A percentile compares a stretch with the other conserved stretches of the same genome.
Conservation (phyloP, 2,888 invertebrate genomes). For the Ophion costatus region DNA sequence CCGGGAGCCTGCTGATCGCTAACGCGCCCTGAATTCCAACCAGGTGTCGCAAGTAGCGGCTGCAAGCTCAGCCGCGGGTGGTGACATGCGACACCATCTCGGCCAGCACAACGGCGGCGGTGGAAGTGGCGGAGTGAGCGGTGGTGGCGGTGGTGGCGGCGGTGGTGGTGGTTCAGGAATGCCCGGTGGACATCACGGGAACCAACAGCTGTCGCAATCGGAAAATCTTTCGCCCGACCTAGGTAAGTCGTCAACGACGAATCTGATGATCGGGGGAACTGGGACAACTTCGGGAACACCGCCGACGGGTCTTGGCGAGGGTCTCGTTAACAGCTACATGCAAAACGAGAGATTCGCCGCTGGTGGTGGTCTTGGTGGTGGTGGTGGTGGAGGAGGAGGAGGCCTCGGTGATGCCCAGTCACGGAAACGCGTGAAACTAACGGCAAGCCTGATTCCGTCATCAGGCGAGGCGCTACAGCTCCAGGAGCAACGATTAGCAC, state of each 20-base stretch:
- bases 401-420: constrained; percentile 65
- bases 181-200: constrained; percentile 81
- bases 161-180: constrained; percentile 77
- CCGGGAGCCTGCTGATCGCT: too few species aligned
- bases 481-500: constrained; percentile 92
- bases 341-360: constrained; percentile 64
- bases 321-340: constrained; percentile 67
- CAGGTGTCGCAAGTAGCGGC: constrained; percentile 82
- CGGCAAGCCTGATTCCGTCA: constrained; percentile 72
- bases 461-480: constrained; percentile 84
- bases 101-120: constrained; percentile 82
- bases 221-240: constrained; percentile 81
- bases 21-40: background rate
- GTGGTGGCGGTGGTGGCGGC: constrained; percentile 64
- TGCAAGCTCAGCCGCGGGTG: constrained; percentile 82
- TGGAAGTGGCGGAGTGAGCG: constrained; percentile 37
- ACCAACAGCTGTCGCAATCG: constrained; percentile 81
- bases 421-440: constrained; percentile 70
- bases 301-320: constrained; percentile 65
- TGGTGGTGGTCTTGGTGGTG: constrained; percentile 63
- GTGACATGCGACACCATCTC: constrained; percentile 82
- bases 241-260: constrained; percentile 75
- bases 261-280: constrained; percentile 66
- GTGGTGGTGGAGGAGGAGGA: constrained; percentile 56
- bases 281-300: constrained; percentile 63